phyloP scores from a whole-genome alignment of 2,888 invertebrate species.

The Andrena marginata region DNA sequence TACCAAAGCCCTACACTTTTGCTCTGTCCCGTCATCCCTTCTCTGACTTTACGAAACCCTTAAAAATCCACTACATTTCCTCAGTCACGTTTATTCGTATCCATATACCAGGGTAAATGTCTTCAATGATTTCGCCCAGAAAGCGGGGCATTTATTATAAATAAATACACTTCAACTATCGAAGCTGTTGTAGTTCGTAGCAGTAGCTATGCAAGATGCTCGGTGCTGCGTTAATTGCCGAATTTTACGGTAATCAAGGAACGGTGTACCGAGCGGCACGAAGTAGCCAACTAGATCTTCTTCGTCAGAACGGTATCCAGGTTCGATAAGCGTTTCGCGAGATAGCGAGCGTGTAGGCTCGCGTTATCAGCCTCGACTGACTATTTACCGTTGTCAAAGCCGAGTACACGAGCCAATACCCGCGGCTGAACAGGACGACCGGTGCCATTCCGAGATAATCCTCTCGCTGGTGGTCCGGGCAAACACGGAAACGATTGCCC shows the following conservation, averaged over 20 bases:
- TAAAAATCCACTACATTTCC: too few relatives aligned
- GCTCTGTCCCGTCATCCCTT: too few relatives aligned
- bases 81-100: too few relatives aligned
- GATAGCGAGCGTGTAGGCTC: constrained; percentile 36
- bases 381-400: constrained; percentile 72
- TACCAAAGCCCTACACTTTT: too few relatives aligned
- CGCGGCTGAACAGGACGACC: constrained; percentile 55
- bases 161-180: too few relatives aligned
- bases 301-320: constrained; percentile 27
- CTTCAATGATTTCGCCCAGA: too few relatives aligned
- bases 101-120: too few relatives aligned
- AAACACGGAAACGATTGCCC: constrained; percentile 67
- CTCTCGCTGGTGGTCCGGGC: constrained; percentile 69
- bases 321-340: constrained; percentile 33
- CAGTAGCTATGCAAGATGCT: neutral
- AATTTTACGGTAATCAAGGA: constrained; percentile 31
- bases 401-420: constrained; percentile 52
- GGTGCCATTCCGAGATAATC: constrained; percentile 71
- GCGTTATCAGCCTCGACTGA: constrained; percentile 54
- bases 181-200: neutral
- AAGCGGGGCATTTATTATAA: too few relatives aligned
- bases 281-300: constrained; percentile 33
- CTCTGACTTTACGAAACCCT: too few relatives aligned
- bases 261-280: neutral
- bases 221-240: constrained; percentile 19